Percentiles rank a stretch among this genome's conserved stretches.
These are phyloP conservation scores for Gasteruption jaculator DNA, from an alignment of 2,888 invertebrate genomes.

Conservation along the genomic window DNA sequence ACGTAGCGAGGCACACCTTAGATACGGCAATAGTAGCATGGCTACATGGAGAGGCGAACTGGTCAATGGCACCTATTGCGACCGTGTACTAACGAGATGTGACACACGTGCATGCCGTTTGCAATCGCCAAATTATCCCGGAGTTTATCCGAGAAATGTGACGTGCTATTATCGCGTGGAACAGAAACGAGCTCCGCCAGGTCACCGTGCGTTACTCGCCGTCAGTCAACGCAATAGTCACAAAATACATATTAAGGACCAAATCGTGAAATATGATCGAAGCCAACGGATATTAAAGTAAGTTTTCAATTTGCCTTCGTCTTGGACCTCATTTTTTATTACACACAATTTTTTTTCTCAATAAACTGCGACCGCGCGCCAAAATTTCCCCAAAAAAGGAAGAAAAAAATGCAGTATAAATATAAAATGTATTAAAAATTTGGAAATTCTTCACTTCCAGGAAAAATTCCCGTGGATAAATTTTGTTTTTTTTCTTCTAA, in stretches of 20 bases:
- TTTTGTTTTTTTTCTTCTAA: too few species aligned
- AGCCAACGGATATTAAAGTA: slow-evolving; percentile 72
- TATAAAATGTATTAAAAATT: too few species aligned
- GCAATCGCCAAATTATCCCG: slow-evolving; percentile 87
- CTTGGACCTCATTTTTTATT: too few species aligned
- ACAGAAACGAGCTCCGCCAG: slow-evolving; percentile 60
- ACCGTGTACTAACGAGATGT: slow-evolving; percentile 75
- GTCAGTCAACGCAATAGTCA: slow-evolving; percentile 75
- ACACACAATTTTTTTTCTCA: too few species aligned
- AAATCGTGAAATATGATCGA: slow-evolving; percentile 71
- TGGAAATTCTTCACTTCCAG: too few species aligned
- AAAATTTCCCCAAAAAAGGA: too few species aligned
- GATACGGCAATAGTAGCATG: slow-evolving; percentile 72
- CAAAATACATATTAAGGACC: slow-evolving; percentile 75
- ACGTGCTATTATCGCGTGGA: slow-evolving; percentile 75
- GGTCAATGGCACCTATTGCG: slow-evolving; percentile 74
- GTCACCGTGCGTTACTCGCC: slow-evolving; percentile 70
- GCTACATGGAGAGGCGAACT: slow-evolving; percentile 73
- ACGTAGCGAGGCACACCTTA: slow-evolving; percentile 69
- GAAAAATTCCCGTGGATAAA: too few species aligned
- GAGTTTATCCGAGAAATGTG: slow-evolving; percentile 82
- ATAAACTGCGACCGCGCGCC: too few species aligned
- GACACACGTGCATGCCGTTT: slow-evolving; percentile 68
- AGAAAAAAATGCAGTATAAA: too few species aligned
- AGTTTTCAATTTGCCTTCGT: slow-evolving; percentile 40